Evolutionary conservation across 2,888 invertebrate species (phyloP), one percentile per base, ranked within the genome.

Genomic region (Tromatobia lineatoria): DNA sequence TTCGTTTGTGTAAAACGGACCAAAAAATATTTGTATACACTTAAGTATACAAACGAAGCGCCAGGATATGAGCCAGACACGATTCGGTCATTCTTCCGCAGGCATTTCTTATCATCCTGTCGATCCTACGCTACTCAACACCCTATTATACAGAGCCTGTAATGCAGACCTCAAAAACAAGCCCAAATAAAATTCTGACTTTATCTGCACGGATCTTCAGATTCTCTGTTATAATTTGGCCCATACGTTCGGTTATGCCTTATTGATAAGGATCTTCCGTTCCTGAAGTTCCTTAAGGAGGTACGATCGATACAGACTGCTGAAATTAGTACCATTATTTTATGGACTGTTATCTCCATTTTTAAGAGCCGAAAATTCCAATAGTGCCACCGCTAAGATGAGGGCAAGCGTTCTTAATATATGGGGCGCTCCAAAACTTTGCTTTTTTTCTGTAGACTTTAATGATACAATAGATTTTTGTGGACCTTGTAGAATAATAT

Each of bases 1-100:
- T 34, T 54, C 18, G 42, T 42, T 15, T 66, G 52, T 25, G 42
- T 23, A 64, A 47, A 59, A 54, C 64, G 20, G 18, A 15, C 3
- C 13, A n/a, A 23, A 75, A 59, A 47, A 83, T 8, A 18, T 52
- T 50, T 23, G 20, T 23, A 64, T 6, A 23, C 20, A 47, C 25
- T 25, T 18, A 61, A 23, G 6, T n/a, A 54, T 61, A 50, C 7
- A 34, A 34, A 23, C 42, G 47, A 34, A 34, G 38, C 42, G 47
- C 61, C 75, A 85, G 85, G 82, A 85, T 82, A 70, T 71, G 78
- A 78, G 66, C 82, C 78, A 82, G 84, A 84, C 84, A 50, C 67
- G 57, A 64, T 74, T 64, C 82, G 82, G 71, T 79, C 74, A 71
- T 82, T 84, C 75, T 66, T 71, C 29, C 7, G 70, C 66, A 77